Conservation (phyloP, 2,888 invertebrate genomes). For the Nowickia ferox region DNA sequence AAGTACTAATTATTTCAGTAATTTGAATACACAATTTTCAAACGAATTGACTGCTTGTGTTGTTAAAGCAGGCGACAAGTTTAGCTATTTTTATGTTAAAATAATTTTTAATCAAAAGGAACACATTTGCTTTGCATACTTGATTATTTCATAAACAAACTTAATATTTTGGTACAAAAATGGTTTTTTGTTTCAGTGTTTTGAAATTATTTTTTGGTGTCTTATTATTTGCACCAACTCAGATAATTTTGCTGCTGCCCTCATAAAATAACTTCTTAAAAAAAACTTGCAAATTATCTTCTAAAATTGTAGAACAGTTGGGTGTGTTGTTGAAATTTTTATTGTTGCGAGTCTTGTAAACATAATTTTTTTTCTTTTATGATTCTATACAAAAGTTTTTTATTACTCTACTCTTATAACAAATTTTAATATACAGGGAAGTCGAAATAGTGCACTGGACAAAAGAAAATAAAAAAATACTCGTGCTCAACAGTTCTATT, state of each 20-base stretch:
- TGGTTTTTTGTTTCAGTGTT: too few species aligned
- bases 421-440: constrained; percentile 57
- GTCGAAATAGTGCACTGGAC: constrained; percentile 60
- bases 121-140: too few species aligned
- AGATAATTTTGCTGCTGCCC: neutral
- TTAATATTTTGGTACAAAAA: too few species aligned
- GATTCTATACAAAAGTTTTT: constrained; percentile 49
- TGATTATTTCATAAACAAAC: too few species aligned
- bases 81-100: too few species aligned
- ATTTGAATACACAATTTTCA: too few species aligned
- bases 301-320: constrained; percentile 57
- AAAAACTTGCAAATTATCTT: constrained; percentile 52
- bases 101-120: too few species aligned
- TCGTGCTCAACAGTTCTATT: neutral
- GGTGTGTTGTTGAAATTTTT: constrained; percentile 71
- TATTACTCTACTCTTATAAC: constrained; percentile 13
- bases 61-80: too few species aligned
- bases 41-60: too few species aligned
- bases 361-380: constrained; percentile 32
- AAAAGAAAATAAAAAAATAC: constrained; percentile 22
- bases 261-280: constrained; percentile 24
- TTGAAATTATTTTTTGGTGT: too few species aligned
- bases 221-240: neutral
- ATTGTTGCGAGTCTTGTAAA: constrained; percentile 58
- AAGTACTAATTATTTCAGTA: too few species aligned